Percentiles rank a stretch among this genome's conserved stretches.
These are phyloP conservation scores for Thripadectes ignobilis DNA, from an alignment of 2,797 vertebrate genomes.

Conservation along the genomic window DNA sequence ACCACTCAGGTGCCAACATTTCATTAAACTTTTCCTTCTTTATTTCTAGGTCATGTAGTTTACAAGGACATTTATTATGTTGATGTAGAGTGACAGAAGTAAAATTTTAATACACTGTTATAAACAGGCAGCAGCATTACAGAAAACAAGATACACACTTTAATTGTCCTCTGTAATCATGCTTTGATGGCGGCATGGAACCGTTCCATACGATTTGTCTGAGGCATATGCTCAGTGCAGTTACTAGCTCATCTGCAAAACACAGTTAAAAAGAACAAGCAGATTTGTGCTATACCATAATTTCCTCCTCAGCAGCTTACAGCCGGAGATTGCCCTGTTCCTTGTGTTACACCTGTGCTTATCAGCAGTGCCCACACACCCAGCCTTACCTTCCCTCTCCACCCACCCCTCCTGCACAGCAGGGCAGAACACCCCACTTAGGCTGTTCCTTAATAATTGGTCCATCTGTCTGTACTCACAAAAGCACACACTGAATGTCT, in stretches of 20 bases:
- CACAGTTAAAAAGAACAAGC: neutral
- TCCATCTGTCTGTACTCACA: rapidly evolving
- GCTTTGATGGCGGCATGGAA: neutral
- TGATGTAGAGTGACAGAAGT: slow-evolving; percentile 78
- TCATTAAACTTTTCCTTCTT: slow-evolving; percentile 69
- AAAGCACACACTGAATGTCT: rapidly evolving
- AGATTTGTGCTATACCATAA: neutral
- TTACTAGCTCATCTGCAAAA: neutral
- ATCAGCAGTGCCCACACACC: neutral
- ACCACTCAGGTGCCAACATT: slow-evolving; percentile 32
- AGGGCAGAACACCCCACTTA: rapidly evolving
- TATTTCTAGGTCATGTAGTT: slow-evolving; percentile 77
- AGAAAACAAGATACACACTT: slow-evolving; percentile 73
- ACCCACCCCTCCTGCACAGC: rapidly evolving
- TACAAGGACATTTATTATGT: slow-evolving; percentile 77
- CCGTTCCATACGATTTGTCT: neutral
- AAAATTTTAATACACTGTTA: slow-evolving; percentile 75
- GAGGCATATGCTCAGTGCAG: neutral
- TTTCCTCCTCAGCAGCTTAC: slow-evolving; percentile 35
- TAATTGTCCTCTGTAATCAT: neutral
- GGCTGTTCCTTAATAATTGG: rapidly evolving
- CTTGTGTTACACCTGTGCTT: slow-evolving; percentile 70
- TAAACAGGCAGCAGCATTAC: slow-evolving; percentile 78
- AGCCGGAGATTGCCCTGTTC: slow-evolving; percentile 48
- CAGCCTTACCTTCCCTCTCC: neutral